A percentile compares a stretch with the other conserved stretches of the same genome.
Evolutionary conservation across 2,113 vertebrate genomes (phyloP).

Genomic region (Ceyx melanurus): DNA sequence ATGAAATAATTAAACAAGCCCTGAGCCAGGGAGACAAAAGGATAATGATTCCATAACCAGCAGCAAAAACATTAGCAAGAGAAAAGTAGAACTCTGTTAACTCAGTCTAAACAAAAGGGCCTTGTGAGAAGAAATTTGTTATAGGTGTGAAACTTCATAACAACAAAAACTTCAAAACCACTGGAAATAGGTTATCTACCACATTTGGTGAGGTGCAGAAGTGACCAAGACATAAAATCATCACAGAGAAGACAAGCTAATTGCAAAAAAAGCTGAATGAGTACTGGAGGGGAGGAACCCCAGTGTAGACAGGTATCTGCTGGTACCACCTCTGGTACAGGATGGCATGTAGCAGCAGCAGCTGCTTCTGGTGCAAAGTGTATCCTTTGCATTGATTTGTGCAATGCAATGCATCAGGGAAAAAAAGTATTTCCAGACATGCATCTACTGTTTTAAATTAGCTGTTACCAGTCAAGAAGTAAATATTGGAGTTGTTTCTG

Average conservation of each 20-base stretch:
- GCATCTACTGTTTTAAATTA: background rate
- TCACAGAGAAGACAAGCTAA: background rate
- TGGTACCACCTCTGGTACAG: background rate
- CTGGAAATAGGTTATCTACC: background rate
- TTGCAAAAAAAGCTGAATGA: background rate
- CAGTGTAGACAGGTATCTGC: background rate
- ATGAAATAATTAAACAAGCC: background rate
- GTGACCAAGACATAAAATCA: background rate
- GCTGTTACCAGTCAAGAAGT: background rate
- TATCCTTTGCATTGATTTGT: background rate
- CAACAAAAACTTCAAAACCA: background rate
- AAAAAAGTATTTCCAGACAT: background rate
- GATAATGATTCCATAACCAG: background rate
- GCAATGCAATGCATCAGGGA: background rate
- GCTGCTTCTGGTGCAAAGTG: background rate
- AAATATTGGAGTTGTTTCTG: slow-evolving; percentile 12
- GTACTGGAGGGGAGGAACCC: background rate
- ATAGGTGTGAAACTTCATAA: background rate
- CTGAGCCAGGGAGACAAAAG: background rate
- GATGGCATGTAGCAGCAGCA: background rate
- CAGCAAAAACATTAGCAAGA: background rate
- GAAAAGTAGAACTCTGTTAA: background rate
- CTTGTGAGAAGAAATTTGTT: background rate
- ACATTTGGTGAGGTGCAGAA: background rate
- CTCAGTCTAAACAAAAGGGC: background rate